Evolutionary conservation across 2,113 vertebrate species (phyloP).

Genomic region (Cebus imitator): DNA sequence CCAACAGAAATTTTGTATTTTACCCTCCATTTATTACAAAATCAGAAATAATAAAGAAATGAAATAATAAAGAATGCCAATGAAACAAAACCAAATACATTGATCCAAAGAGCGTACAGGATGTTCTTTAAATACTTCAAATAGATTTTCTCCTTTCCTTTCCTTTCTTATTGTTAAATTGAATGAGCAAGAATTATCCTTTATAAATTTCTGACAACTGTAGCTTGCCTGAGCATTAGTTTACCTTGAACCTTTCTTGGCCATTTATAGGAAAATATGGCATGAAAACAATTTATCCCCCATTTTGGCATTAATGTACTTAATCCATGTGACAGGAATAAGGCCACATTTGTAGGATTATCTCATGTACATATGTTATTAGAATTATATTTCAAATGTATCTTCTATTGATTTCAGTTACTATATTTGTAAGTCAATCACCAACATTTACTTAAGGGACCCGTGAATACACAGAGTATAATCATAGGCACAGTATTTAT

Average conservation of each 20-base stretch:
- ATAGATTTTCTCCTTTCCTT: background rate
- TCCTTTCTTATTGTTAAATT: background rate
- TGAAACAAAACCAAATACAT: background rate
- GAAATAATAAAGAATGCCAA: background rate
- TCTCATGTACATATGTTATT: background rate
- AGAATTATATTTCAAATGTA: constrained; percentile 11
- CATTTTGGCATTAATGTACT: background rate
- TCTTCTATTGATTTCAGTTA: background rate
- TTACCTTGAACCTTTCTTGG: constrained; percentile 3
- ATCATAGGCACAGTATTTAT: background rate
- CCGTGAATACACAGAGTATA: background rate
- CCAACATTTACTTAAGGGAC: background rate
- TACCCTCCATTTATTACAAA: constrained; percentile 2
- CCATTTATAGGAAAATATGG: background rate
- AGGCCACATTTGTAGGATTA: background rate
- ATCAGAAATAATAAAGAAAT: background rate
- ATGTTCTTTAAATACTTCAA: constrained; percentile 1
- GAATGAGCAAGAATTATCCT: background rate
- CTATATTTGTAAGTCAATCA: background rate
- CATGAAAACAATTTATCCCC: background rate
- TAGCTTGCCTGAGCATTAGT: background rate
- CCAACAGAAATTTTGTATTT: constrained; percentile 1
- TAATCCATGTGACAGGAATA: background rate
- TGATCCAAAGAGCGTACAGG: background rate
- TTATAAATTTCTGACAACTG: constrained; percentile 11